phyloP scores from a whole-genome alignment of 2,113 vertebrate species.

The Calcarius ornatus region DNA sequence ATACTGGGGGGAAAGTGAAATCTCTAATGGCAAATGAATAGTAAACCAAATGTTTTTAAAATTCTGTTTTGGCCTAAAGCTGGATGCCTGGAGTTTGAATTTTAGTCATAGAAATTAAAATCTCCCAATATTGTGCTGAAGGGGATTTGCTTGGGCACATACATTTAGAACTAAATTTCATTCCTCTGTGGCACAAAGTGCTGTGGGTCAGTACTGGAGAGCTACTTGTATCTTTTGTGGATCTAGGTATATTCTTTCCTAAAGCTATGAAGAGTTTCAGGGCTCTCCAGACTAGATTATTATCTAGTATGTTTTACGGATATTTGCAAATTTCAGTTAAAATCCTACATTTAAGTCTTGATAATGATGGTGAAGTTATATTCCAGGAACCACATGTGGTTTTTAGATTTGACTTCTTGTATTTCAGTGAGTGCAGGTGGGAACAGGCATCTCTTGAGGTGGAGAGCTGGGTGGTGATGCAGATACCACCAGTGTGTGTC shows the following conservation, averaged over 20 bases:
- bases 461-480: background rate
- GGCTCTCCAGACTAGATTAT: background rate
- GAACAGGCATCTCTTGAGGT: background rate
- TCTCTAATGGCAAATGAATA: background rate
- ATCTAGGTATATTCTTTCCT: background rate
- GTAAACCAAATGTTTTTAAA: background rate
- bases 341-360: background rate
- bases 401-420: background rate
- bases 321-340: background rate
- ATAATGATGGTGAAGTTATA: background rate
- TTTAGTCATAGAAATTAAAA: background rate
- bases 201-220: background rate
- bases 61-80: background rate
- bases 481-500: background rate
- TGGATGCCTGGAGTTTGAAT: background rate
- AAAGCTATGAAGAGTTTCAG: background rate
- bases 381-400: rapidly evolving
- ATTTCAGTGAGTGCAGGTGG: background rate
- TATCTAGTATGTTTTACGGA: background rate
- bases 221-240: background rate
- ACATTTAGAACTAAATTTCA: background rate
- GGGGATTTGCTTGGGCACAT: background rate
- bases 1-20: background rate
- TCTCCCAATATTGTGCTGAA: background rate
- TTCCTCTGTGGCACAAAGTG: background rate